A percentile compares a stretch with the other conserved stretches of the same genome.
These are phyloP conservation scores for Papilio elwesi DNA, from an alignment of 2,888 invertebrate genomes.

Conservation along the genomic window DNA sequence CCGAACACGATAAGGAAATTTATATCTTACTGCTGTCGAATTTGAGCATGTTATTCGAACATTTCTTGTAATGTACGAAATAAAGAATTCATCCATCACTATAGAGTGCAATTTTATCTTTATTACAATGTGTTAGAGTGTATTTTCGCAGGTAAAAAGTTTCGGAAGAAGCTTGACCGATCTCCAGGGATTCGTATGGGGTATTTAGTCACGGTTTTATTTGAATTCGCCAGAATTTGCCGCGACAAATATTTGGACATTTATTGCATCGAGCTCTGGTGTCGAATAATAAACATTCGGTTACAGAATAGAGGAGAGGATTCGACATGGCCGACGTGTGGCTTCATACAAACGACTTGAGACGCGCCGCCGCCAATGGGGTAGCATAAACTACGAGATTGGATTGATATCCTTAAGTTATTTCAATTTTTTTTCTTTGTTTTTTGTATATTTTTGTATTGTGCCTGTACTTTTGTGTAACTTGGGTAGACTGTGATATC, in stretches of 20 bases:
- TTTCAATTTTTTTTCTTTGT: not conserved
- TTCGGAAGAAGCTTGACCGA: slow-evolving; percentile 63
- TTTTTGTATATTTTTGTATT: too few relatives aligned
- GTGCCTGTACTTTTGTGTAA: too few relatives aligned
- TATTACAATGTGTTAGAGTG: slow-evolving; percentile 40
- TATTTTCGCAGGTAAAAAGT: slow-evolving; percentile 38
- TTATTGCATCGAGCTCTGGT: slow-evolving; percentile 73
- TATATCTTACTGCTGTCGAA: slow-evolving; percentile 50
- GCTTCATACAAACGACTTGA: slow-evolving; percentile 39
- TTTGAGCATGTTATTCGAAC: slow-evolving; percentile 54
- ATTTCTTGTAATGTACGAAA: slow-evolving; percentile 47
- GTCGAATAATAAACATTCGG: slow-evolving; percentile 73
- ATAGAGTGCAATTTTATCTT: slow-evolving; percentile 34
- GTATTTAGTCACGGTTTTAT: slow-evolving; percentile 81
- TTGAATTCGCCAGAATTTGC: slow-evolving; percentile 76
- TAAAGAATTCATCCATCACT: slow-evolving; percentile 39
- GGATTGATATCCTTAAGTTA: slow-evolving; percentile 6
- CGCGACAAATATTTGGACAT: slow-evolving; percentile 83
- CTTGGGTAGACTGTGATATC: too few relatives aligned
- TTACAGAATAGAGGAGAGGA: slow-evolving; percentile 44
- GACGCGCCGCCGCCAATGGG: slow-evolving; percentile 22
- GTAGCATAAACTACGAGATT: slow-evolving; percentile 22
- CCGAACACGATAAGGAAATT: slow-evolving; percentile 52
- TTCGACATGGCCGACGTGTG: slow-evolving; percentile 66
- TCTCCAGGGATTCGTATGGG: slow-evolving; percentile 73